phyloP scores from a whole-genome alignment of 2,888 invertebrate species.

The Andrena trimmerana region DNA sequence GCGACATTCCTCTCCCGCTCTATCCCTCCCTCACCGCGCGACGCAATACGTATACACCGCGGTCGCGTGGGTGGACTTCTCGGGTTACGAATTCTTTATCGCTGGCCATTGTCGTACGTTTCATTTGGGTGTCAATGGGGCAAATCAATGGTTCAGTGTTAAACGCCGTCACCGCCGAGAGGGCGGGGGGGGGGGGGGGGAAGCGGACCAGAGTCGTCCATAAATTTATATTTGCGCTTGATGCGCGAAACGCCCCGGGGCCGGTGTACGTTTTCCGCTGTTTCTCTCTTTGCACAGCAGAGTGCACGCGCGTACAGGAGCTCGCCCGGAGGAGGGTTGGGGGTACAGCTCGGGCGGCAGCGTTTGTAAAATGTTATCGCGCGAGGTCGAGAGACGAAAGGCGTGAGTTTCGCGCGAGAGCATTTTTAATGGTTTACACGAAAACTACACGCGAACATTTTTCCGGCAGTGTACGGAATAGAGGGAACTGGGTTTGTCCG shows the following conservation, averaged over 20 bases:
- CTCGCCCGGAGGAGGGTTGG: background rate
- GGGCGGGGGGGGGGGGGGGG: no score
- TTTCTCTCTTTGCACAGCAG: background rate
- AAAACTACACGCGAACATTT: constrained; percentile 8
- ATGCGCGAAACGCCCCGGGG: constrained; percentile 17
- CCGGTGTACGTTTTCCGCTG: background rate
- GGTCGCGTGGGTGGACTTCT: constrained; percentile 33
- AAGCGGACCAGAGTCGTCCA: constrained; percentile 12
- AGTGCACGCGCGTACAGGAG: background rate
- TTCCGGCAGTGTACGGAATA: background rate
- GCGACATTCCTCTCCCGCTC: constrained; percentile 41
- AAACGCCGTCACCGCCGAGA: background rate
- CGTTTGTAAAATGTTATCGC: constrained; percentile 1
- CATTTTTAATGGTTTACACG: constrained; percentile 20
- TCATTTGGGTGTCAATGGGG: constrained; percentile 60
- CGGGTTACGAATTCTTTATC: constrained; percentile 62
- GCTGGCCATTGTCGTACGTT: constrained; percentile 31
- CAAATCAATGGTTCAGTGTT: constrained; percentile 53
- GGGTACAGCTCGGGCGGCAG: no score
- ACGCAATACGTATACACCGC: background rate
- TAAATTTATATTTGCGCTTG: constrained; percentile 26
- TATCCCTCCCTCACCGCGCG: constrained; percentile 12
- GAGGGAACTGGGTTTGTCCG: background rate
- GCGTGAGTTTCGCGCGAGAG: constrained; percentile 10
- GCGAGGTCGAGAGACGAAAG: background rate